Percentiles rank a stretch among this genome's conserved stretches.
phyloP scores from a whole-genome alignment of 2,888 invertebrate genomes.

The Heliconius aoede region DNA sequence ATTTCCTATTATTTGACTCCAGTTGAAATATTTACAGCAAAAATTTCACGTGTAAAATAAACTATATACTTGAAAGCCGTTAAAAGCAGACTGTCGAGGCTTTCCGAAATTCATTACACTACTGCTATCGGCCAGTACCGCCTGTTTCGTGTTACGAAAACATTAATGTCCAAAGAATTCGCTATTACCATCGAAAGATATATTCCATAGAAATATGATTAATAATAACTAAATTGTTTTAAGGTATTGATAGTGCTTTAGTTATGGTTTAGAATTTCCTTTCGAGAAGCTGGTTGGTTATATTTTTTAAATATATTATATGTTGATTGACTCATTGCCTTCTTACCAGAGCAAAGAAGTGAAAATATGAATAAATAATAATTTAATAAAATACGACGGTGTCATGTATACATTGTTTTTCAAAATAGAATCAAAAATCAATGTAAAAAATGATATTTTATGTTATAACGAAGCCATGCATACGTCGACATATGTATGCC shows the following conservation, averaged over 20 bases:
- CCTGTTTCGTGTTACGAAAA: conserved; percentile 52
- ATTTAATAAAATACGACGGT: no score
- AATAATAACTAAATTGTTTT: not conserved
- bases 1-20: not conserved
- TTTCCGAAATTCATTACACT: conserved; percentile 52
- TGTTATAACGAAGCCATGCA: not conserved
- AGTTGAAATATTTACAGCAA: conserved; percentile 15
- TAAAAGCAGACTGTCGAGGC: conserved; percentile 48
- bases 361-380: no score
- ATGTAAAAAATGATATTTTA: no score
- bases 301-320: no score
- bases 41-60: conserved; percentile 41
- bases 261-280: no score
- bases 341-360: no score
- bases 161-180: conserved; percentile 44
- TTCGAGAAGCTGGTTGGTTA: no score
- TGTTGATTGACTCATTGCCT: no score
- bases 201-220: conserved; percentile 10
- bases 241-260: not conserved
- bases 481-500: not conserved
- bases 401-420: no score
- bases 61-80: conserved; percentile 41
- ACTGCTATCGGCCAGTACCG: conserved; percentile 49
- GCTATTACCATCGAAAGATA: conserved; percentile 23
- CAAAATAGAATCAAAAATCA: no score